These are phyloP conservation scores for Zygothrica quintamaculata DNA, from an alignment of 2,888 invertebrate genomes.

Conservation along the genomic window DNA sequence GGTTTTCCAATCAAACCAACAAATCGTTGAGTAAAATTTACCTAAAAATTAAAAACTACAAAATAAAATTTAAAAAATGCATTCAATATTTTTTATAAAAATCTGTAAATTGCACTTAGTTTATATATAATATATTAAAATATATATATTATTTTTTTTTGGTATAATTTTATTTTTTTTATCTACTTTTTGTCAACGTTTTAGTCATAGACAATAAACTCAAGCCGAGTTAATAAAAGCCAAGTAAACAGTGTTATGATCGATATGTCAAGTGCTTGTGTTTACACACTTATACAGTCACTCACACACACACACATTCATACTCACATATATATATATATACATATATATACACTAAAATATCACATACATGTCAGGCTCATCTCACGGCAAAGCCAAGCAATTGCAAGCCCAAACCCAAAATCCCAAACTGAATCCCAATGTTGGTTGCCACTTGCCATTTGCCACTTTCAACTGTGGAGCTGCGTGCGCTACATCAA, in stretches of 20 bases:
- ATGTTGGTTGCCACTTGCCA: conserved; percentile 27
- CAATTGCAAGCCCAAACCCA: conserved; percentile 4
- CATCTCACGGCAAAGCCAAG: conserved; percentile 9
- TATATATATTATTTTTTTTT: too few relatives aligned
- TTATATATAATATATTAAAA: too few relatives aligned
- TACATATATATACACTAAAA: background rate
- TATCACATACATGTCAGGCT: conserved; percentile 2
- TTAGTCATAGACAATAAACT: conserved; percentile 9
- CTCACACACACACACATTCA: conserved; percentile 3
- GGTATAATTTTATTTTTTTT: background rate
- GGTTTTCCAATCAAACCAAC: too few relatives aligned
- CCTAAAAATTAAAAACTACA: too few relatives aligned
- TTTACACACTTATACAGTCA: conserved; percentile 12
- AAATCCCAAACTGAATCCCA: conserved; percentile 12
- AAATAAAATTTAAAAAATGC: too few relatives aligned
- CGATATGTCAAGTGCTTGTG: conserved; percentile 58
- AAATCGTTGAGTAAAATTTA: too few relatives aligned
- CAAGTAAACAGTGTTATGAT: conserved; percentile 48
- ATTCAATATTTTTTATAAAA: too few relatives aligned
- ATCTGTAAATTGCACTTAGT: too few relatives aligned
- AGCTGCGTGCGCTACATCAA: conserved; percentile 61
- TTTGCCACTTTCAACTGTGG: conserved; percentile 12
- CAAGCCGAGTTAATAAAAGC: conserved; percentile 32
- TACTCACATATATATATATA: background rate
- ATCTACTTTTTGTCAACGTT: background rate